Evolutionary conservation across 2,888 invertebrate species (phyloP), one percentile per base, ranked within the genome.

Genomic region (Philereme transversata): DNA sequence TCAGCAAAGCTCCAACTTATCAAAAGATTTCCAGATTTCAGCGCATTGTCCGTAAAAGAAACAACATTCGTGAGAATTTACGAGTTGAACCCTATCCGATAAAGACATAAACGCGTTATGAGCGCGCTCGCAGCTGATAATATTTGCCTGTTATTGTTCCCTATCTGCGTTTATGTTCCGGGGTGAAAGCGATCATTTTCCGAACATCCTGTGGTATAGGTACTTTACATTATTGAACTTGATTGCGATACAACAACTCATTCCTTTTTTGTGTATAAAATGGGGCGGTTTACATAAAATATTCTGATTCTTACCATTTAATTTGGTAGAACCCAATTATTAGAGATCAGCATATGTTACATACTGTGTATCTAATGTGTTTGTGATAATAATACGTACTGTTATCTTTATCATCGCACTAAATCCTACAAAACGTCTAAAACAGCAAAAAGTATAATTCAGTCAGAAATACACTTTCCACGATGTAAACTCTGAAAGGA

Each of bases 51-150:
- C 50, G 57, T 51, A 51, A 69, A 70, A 70, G 65, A 67, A 67
- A 62, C 68, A 67, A 64, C 68, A 65, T 68, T 62, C 57, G 64
- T 63, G 53, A 60, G 66, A 66, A 67, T 70, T 70, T 70, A 70
- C 68, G 70, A 70, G 62, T 60, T 60, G 67, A 70, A 67, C 72
- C 74, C 70, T 69, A 64, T 68, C 73, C 75, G 81, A 82, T 83
- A 79, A 79, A 80, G 81, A 76, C 78, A 80, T 82, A 78, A 83
- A 81, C 74, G 74, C 72, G 78, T 79, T 79, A 79, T 82, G 82
- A 81, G 79, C 75, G 52, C 73, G 63, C 71, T 77, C 77, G 64
- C 73, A 70, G 76, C 80, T 79, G 79, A 82, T 82, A 81, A 78
- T 79, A 81, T 78, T 77, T 72, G 72, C 72, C 73, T 76, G 76